phyloP scores from a whole-genome alignment of 2,113 vertebrate species.

The Entelurus aequoreus region DNA sequence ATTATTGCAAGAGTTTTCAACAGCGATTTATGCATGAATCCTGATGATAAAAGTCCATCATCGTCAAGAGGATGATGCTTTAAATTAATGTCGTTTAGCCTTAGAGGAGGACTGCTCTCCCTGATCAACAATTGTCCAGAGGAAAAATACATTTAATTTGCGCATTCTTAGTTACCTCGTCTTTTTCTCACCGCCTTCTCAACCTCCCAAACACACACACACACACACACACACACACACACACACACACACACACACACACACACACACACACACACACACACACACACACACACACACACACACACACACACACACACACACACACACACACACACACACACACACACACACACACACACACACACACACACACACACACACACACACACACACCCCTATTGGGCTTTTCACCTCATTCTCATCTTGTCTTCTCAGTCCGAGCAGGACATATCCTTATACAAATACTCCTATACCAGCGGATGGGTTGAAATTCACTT shows the following conservation, averaged over 20 bases:
- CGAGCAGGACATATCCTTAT: slow-evolving; percentile 41
- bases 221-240: not conserved
- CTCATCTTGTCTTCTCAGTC: slow-evolving; percentile 26
- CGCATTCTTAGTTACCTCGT: not conserved
- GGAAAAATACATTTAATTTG: not conserved
- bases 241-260: too few species aligned
- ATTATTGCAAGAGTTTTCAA: too few species aligned
- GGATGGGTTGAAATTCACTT: slow-evolving; percentile 58
- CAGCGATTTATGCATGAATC: too few species aligned
- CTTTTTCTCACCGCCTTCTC: slow-evolving; percentile 21
- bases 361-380: not conserved
- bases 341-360: not conserved
- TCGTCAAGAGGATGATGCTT: too few species aligned
- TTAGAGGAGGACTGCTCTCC: too few species aligned
- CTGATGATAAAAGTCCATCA: too few species aligned
- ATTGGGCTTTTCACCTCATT: slow-evolving; percentile 24
- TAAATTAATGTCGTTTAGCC: too few species aligned
- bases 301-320: too few species aligned
- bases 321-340: not conserved
- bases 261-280: too few species aligned
- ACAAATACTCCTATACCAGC: slow-evolving; percentile 47
- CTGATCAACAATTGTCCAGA: too few species aligned
- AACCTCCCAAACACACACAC: slow-evolving; percentile 4
- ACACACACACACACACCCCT: slow-evolving; percentile 2
- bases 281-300: too few species aligned